Evolutionary conservation across 1,140 invertebrate species (phyloP), one percentile per base, ranked within the genome.

Genomic region (Nomia melanderi): DNA sequence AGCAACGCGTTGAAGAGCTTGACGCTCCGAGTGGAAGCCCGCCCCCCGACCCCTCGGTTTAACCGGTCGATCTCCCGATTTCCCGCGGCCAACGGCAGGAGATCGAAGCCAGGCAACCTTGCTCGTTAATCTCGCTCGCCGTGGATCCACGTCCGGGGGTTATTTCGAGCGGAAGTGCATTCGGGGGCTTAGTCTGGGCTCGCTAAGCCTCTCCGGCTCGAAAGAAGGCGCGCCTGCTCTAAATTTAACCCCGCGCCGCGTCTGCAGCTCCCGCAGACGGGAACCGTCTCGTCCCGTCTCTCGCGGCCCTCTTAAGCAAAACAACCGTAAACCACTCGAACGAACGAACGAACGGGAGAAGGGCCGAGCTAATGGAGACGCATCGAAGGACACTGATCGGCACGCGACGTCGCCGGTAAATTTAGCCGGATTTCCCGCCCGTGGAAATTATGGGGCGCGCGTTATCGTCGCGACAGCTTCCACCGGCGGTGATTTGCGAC

Each of bases 81-180:
- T n/a, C 47, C 5, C 17, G 1, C 1, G 29, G 23, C 36, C 29
- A 59, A 76, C 50, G 64, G 59, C 57, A 75, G 3, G 33, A 8
- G n/a, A 20, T 69, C 39, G 54, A 33, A 53, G 64, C 31, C 41
- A 20, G 23, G 31, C 41, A 59, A 50, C 53, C 53, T 47, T n/a
- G 29, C 27, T 50, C 65, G 66, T 77, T 77, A 75, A 75, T 75
- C 72, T 67, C 53, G 64, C 47, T 75, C 72, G 72, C 57, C 56
- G 72, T 57, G 63, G 41, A 77, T 70, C 27, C 74, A 70, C 74
- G 65, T 69, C 54, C 56, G 33, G 74, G 27, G 57, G 65, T 77
- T 77, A 77, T 77, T 77, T 77, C 74, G 65, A 53, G 65, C 74
- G 74, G 64, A 70, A 77, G 54, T 77, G 65, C 74, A 70, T 60